Conservation (phyloP, 2,797 vertebrate species). For the Avahi laniger region DNA sequence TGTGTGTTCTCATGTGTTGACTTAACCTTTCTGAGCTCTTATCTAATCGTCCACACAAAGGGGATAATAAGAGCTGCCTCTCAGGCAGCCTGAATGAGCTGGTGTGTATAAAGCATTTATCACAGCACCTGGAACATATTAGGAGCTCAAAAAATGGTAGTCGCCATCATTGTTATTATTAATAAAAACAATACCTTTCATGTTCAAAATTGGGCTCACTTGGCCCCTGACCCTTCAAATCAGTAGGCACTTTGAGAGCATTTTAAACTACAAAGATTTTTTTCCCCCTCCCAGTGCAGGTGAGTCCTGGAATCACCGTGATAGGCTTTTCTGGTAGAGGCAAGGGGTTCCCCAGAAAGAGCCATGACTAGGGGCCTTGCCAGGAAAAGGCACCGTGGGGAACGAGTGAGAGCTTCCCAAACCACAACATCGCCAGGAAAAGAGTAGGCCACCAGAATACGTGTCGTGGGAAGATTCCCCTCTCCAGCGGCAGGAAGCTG, state of each 20-base stretch:
- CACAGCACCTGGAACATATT: neutral
- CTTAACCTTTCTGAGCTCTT: neutral
- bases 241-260: neutral
- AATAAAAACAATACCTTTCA: neutral
- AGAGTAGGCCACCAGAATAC: neutral
- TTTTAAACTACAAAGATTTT: slow-evolving; percentile 20
- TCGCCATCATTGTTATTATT: neutral
- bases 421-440: neutral
- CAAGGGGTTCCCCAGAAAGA: neutral
- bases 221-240: neutral
- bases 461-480: neutral
- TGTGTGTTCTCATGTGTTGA: neutral
- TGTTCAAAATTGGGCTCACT: neutral
- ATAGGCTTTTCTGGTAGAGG: neutral
- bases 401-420: neutral
- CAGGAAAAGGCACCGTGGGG: neutral
- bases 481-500: neutral
- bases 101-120: neutral
- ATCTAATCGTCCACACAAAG: neutral
- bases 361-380: neutral
- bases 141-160: neutral
- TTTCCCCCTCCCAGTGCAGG: neutral
- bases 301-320: neutral
- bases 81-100: neutral
- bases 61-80: neutral